Evolutionary conservation across 1,140 invertebrate species (phyloP).

Genomic region (Orussus abietinus): DNA sequence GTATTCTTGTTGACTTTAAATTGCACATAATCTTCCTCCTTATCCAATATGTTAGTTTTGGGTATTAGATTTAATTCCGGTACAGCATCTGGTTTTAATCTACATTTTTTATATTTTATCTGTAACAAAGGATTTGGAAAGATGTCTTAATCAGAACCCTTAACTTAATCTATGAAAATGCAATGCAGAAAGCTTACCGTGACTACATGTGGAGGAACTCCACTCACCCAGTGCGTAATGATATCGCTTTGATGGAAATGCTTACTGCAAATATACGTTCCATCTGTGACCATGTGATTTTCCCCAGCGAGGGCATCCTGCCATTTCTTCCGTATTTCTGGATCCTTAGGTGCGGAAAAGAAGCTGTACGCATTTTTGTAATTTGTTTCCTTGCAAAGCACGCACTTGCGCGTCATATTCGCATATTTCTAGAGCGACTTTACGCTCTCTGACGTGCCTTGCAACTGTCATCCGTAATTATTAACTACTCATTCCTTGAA

Average conservation of each 20-base stretch:
- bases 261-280: conserved; percentile 47
- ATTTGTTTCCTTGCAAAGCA: conserved; percentile 45
- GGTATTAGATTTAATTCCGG: conserved; percentile 22
- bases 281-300: conserved; percentile 39
- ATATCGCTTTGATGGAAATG: conserved; percentile 45
- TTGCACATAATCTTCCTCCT: no score
- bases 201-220: conserved; percentile 45
- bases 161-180: conserved; percentile 1
- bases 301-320: conserved; percentile 39
- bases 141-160: conserved; percentile 10
- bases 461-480: no score
- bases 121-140: conserved; percentile 17
- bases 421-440: no score
- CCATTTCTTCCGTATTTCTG: conserved; percentile 41
- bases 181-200: conserved; percentile 28
- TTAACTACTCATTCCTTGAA: no score
- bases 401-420: conserved; percentile 46
- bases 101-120: conserved; percentile 50
- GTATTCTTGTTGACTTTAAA: neutral
- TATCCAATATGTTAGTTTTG: no score
- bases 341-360: conserved; percentile 47
- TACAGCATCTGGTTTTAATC: conserved; percentile 40
- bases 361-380: conserved; percentile 46
- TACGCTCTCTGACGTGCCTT: no score
- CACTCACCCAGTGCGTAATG: conserved; percentile 47